Conservation (phyloP, 2,888 invertebrate species). For the Thera obeliscata region DNA sequence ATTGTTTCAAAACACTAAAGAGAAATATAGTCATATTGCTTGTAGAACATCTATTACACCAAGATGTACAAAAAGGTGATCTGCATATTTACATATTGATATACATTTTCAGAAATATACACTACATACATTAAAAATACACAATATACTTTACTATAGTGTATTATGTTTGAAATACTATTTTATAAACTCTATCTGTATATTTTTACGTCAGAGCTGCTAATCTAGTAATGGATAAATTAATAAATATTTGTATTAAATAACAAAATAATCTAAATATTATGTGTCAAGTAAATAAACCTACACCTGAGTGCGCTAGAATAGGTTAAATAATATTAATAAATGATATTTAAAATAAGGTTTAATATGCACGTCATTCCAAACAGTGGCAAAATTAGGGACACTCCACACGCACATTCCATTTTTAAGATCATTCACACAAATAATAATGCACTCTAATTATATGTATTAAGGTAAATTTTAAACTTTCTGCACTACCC, state of each 20-base stretch:
- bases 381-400: constrained; percentile 26
- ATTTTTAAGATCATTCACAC: constrained; percentile 24
- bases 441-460: constrained; percentile 7
- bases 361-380: constrained; percentile 29
- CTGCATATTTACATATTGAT: constrained; percentile 17
- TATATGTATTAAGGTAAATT: constrained; percentile 1
- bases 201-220: constrained; percentile 12
- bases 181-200: constrained; percentile 8
- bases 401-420: constrained; percentile 32
- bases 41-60: constrained; percentile 25
- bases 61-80: constrained; percentile 30
- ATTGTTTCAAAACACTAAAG: constrained; percentile 1
- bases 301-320: constrained; percentile 16
- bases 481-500: constrained; percentile 1
- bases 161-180: not conserved
- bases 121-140: constrained; percentile 6
- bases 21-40: constrained; percentile 19
- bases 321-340: constrained; percentile 3
- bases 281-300: constrained; percentile 18
- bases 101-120: constrained; percentile 6
- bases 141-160: constrained; percentile 2
- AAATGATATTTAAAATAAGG: constrained; percentile 17
- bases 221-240: constrained; percentile 4
- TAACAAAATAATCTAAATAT: constrained; percentile 11
- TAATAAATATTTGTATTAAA: constrained; percentile 3